Base-by-base conservation (phyloP, 2,888 invertebrate genomes). In the Nasonia oneida region DNA sequence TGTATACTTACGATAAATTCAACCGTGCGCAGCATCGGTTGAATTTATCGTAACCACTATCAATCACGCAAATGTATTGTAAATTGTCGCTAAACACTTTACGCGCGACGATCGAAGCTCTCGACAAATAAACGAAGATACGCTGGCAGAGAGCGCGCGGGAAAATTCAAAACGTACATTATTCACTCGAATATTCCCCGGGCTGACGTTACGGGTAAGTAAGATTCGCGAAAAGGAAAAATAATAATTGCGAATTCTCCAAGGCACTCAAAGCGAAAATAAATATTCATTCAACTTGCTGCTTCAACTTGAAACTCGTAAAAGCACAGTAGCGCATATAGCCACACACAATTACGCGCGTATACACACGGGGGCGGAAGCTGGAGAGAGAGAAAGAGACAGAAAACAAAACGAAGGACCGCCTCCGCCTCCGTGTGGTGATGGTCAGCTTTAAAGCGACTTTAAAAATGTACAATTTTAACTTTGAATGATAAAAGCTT, bases 401-500 rank as follows among this genome's bases (percentile, higher is more conserved):
- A 33, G 42, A 80, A 42, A 18, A 70, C 47, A 67, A 18, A 81
- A 74, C 53, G 50, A 50, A n/a, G 3, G 12, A 2, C 71, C 18
- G 12, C 18, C 23, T 1, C 37, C 4, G 4, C 37, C 29, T 1
- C 29, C 29, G 29, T 29, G 29, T 29, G 29, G 64, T 18, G 47
- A 71, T 71, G 71, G 37, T 75, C 57, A 61, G 42, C 67, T 80
- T 80, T 42, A 57, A 75, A 84, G 33, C 23, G 42, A 42, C 53
- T 47, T 80, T 80, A 75, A 80, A 84, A 84, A 79, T 71, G 33
- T 70, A 57, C 42, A 80, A 70, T 70, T 80, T 76, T 57, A 70
- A 78, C 61, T 53, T 70, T 70, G 64, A 74, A 74, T 79, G 64
- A 84, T 84, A 50, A 84, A 84, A 84, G 74, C 83, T 50, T 57